Base-by-base conservation (phyloP, 1,140 invertebrate species). In the Aporrectodea caliginosa region DNA sequence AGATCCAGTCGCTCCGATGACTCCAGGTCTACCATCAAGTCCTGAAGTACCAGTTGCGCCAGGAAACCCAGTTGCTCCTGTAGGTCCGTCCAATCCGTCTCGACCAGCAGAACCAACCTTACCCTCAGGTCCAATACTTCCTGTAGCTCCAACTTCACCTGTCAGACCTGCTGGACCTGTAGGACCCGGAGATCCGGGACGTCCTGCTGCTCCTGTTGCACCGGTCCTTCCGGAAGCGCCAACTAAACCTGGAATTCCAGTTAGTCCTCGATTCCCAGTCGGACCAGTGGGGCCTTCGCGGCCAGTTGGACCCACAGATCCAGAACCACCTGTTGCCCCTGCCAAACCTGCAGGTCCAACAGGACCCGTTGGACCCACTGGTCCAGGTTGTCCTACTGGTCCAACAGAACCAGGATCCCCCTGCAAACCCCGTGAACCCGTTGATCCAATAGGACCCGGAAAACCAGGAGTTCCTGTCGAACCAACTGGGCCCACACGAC, bases 371-470 rank as follows among this genome's bases (percentile, higher is more conserved):
- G 12, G 27, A 34, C 80, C 80, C 29, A 33, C 35, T 16, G 69
- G 43, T 29, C 76, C 72, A 22, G 29, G 2, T 73, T 31, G 35
- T 68, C 76, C 70, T 33, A 69, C 70, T 29, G 12, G 69, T 12
- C 82, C 82, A 71, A 79, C 76, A 29, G 78, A 30, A 31, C 82
- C 82, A 43, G 80, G 79, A 30, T 79, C 33, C 2, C 82, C 82
- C n/a, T n/a, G n/a, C n/a, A n/a, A n/a, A n/a, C n/a, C n/a, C n/a
- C n/a, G n/a, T n/a, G n/a, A n/a, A n/a, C n/a, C n/a, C n/a, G n/a
- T n/a, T n/a, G n/a, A n/a, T 34, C 30, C 30, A 58, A n/a, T 27
- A 2, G 80, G 77, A 69, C 79, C 81, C 22, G 22, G 58, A 29
- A 29, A 71, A 31, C 29, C 82, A 78, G 68, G 80, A 72, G 1